Conservation (phyloP, 2,888 invertebrate species). For the Alcis repandata region DNA sequence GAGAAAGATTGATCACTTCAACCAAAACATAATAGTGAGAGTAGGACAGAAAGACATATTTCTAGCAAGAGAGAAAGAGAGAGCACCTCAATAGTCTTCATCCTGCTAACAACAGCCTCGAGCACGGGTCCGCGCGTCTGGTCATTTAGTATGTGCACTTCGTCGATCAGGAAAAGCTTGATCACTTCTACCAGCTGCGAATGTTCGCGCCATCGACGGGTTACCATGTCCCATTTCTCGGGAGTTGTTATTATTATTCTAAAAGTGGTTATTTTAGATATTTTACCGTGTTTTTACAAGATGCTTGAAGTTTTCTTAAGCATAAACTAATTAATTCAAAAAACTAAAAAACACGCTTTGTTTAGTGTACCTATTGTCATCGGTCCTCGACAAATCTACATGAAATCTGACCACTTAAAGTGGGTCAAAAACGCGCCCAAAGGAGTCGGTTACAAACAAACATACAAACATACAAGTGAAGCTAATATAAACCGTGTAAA, state of each 20-base stretch:
- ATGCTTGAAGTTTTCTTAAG: too few species aligned
- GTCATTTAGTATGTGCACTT: conserved; percentile 92
- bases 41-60: background rate
- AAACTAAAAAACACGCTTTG: too few species aligned
- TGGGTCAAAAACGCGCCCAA: too few species aligned
- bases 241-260: conserved; percentile 93
- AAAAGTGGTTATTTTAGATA: background rate
- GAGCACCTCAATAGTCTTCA: conserved; percentile 90
- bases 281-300: too few species aligned
- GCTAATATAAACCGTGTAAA: too few species aligned
- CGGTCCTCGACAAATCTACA: too few species aligned
- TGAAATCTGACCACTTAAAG: too few species aligned
- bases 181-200: conserved; percentile 87
- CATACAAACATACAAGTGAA: too few species aligned
- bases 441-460: too few species aligned
- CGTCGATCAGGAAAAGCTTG: conserved; percentile 91
- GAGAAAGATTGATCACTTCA: too few species aligned
- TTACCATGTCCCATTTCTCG: conserved; percentile 94
- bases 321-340: too few species aligned
- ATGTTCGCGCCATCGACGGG: conserved; percentile 91
- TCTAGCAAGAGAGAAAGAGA: background rate
- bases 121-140: conserved; percentile 90
- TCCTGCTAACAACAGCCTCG: conserved; percentile 92
- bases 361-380: too few species aligned
- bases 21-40: background rate